These are phyloP conservation scores for Scaptodrosophila lebanonensis DNA, from an alignment of 1,140 invertebrate genomes.

Conservation along the genomic window DNA sequence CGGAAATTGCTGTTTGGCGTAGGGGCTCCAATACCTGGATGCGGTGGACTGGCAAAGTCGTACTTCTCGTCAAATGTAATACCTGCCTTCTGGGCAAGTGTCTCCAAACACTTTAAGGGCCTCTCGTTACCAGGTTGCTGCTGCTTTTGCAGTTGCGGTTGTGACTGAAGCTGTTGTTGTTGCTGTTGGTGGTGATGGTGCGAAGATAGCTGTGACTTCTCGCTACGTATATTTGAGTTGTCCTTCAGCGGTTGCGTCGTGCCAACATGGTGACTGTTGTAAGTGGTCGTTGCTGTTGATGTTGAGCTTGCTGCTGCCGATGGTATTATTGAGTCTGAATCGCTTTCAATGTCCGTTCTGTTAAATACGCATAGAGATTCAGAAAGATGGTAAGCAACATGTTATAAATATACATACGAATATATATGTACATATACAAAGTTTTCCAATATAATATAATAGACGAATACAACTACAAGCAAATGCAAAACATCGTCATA, in stretches of 20 bases:
- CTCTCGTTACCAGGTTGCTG: constrained; percentile 55
- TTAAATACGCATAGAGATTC: neutral
- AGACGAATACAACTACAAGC: too few relatives aligned
- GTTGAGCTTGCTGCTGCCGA: constrained; percentile 13
- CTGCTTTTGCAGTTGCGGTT: constrained; percentile 35
- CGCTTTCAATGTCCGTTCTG: constrained; percentile 69
- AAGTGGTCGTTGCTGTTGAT: constrained; percentile 15
- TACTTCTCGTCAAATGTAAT: constrained; percentile 84
- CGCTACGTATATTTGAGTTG: constrained; percentile 65
- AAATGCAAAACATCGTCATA: too few relatives aligned
- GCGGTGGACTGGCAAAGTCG: constrained; percentile 79
- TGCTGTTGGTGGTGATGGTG: constrained; percentile 24
- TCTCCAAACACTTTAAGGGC: constrained; percentile 82
- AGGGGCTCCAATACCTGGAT: constrained; percentile 72
- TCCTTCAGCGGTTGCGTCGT: constrained; percentile 62
- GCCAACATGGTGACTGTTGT: constrained; percentile 8
- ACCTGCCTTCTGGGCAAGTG: constrained; percentile 82
- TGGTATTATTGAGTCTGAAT: constrained; percentile 26
- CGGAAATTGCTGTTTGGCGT: constrained; percentile 29
- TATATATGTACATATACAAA: too few relatives aligned
- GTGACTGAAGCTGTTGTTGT: constrained; percentile 35
- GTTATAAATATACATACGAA: too few relatives aligned
- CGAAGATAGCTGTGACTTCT: constrained; percentile 35
- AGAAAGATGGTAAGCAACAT: constrained; percentile 8
- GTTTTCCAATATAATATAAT: too few relatives aligned